Conservation (phyloP, 2,113 vertebrate genomes). For the Mus pahari region DNA sequence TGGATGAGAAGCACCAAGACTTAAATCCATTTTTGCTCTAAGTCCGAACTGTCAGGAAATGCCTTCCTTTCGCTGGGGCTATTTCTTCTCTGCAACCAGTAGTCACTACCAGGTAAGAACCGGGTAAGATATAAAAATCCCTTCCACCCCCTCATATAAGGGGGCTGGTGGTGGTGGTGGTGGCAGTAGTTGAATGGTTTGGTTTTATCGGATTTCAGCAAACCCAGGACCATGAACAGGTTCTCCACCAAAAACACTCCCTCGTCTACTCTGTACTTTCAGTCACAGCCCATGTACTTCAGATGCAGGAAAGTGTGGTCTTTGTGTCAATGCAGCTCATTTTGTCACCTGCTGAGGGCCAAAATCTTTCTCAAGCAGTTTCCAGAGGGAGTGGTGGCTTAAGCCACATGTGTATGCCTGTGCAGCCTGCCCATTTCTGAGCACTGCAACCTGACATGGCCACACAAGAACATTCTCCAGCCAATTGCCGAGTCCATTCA, state of each 20-base stretch:
- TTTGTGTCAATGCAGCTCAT: background rate
- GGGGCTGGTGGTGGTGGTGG: background rate
- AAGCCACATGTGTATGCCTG: background rate
- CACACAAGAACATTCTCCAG: background rate
- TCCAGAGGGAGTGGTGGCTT: background rate
- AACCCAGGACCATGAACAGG: background rate
- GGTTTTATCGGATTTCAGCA: background rate
- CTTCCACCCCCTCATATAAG: background rate
- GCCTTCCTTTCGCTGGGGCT: background rate
- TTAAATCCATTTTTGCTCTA: background rate
- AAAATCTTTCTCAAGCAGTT: slow-evolving; percentile 59
- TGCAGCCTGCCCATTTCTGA: background rate
- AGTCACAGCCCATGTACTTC: background rate
- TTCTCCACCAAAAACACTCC: background rate
- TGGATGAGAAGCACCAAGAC: background rate
- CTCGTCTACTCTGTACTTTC: background rate
- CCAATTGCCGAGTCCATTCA: background rate
- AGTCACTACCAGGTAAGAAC: background rate
- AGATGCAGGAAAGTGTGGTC: background rate
- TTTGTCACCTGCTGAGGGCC: background rate
- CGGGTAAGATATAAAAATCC: background rate
- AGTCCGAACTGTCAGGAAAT: background rate
- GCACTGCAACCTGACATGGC: background rate
- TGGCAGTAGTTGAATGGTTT: background rate
- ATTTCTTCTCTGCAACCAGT: slow-evolving; percentile 9